phyloP scores from a whole-genome alignment of 2,888 invertebrate species.

The Caenorhabditis virilis region DNA sequence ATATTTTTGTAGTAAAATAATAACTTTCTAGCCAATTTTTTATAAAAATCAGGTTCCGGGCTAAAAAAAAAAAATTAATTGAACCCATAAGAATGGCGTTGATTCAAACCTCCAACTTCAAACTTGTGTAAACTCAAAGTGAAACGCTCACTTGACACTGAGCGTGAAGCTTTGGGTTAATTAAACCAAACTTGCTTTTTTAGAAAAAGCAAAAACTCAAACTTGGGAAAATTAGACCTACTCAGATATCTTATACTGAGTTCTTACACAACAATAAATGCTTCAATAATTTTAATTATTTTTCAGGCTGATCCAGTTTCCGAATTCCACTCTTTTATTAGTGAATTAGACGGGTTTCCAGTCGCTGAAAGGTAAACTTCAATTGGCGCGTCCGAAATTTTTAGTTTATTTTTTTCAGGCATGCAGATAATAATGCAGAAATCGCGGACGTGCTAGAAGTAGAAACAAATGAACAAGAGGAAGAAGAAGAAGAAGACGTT shows the following conservation, averaged over 20 bases:
- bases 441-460: neutral
- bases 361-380: neutral
- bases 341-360: neutral
- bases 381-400: too few species aligned
- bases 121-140: too few species aligned
- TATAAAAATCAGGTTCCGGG: neutral
- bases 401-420: too few species aligned
- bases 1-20: neutral
- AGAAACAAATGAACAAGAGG: neutral
- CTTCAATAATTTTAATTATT: conserved; percentile 1
- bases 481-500: conserved; percentile 19
- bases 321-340: neutral
- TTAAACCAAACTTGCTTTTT: neutral
- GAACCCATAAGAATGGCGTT: neutral
- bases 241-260: conserved; percentile 38
- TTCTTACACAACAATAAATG: conserved; percentile 8
- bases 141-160: too few species aligned
- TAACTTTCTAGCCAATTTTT: neutral
- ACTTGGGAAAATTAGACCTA: conserved; percentile 50
- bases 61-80: neutral
- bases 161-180: too few species aligned
- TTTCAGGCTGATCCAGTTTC: neutral
- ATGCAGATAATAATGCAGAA: neutral
- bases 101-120: too few species aligned
- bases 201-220: conserved; percentile 31